Conservation (phyloP, 2,888 invertebrate species). For the Boloria euphrosyne region DNA sequence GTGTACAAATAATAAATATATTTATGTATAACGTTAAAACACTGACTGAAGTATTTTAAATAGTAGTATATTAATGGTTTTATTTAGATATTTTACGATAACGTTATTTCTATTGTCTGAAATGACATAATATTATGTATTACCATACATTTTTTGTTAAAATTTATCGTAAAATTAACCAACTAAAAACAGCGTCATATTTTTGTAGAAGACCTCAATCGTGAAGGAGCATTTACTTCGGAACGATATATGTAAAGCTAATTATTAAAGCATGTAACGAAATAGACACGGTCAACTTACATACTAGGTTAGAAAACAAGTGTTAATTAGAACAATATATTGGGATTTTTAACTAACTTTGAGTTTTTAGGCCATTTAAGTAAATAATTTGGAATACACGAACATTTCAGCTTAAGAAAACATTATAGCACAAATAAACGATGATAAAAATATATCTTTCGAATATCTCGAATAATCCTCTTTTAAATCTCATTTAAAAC, state of each 20-base stretch:
- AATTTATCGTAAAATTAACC: no score
- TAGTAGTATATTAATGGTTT: background rate
- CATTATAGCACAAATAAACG: constrained; percentile 28
- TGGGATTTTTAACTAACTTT: constrained; percentile 8
- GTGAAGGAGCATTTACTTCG: background rate
- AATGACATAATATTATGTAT: background rate
- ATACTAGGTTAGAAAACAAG: constrained; percentile 25
- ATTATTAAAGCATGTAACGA: constrained; percentile 45
- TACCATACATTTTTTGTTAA: no score
- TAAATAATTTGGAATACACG: constrained; percentile 12
- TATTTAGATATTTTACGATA: constrained; percentile 10
- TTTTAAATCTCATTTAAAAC: constrained; percentile 34
- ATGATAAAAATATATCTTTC: constrained; percentile 31
- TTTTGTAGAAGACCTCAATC: constrained; percentile 3
- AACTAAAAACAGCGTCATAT: background rate
- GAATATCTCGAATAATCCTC: constrained; percentile 32
- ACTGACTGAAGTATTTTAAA: background rate
- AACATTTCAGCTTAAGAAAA: constrained; percentile 19
- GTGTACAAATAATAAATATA: constrained; percentile 5
- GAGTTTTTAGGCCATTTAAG: constrained; percentile 34
- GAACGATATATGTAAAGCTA: constrained; percentile 35
- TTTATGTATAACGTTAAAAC: background rate
- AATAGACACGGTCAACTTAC: constrained; percentile 42
- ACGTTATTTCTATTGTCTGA: background rate
- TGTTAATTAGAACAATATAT: constrained; percentile 5